phyloP scores from a whole-genome alignment of 2,888 invertebrate species.

The Rhyacophila evoluta region DNA sequence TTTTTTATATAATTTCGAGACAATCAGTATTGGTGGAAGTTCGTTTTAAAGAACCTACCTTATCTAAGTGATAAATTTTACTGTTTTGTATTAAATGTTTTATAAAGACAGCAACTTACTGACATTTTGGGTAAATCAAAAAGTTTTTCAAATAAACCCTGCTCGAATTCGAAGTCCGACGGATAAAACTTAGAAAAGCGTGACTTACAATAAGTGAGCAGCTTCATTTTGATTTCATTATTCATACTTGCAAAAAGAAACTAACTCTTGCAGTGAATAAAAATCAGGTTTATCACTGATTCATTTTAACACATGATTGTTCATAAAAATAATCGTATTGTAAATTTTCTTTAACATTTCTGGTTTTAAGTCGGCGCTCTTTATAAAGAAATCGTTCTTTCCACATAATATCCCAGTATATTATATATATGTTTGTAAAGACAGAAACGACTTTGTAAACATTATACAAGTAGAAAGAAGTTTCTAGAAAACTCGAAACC shows the following conservation, averaged over 20 bases:
- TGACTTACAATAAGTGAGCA: not conserved
- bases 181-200: not conserved
- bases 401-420: not conserved
- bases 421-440: not conserved
- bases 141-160: not conserved
- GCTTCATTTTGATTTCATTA: no score
- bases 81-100: not conserved
- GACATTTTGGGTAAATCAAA: not conserved
- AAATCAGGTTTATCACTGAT: no score
- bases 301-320: no score
- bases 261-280: no score
- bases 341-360: no score
- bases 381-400: no score
- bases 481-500: not conserved
- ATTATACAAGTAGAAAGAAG: not conserved
- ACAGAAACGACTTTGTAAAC: conserved; percentile 11
- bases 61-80: not conserved
- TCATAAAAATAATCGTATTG: no score
- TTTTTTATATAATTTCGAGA: no score
- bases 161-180: not conserved
- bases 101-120: not conserved
- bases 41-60: not conserved
- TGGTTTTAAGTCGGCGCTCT: no score
- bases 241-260: no score
- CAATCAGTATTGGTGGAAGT: not conserved